Evolutionary conservation across 2,797 vertebrate species (phyloP).

Genomic region (Pangasius mekongensis): DNA sequence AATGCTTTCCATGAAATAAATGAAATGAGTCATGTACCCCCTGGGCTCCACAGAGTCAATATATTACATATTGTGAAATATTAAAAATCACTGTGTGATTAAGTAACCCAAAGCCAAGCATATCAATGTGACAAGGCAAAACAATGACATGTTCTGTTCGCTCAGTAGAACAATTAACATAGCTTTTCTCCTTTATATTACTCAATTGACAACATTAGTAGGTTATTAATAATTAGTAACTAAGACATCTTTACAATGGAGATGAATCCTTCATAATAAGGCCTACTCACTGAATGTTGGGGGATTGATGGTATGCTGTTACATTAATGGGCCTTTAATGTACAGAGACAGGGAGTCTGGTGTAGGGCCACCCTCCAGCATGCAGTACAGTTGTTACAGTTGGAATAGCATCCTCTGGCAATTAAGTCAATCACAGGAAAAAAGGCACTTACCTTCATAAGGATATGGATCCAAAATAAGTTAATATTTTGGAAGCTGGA

Average conservation of each 20-base stretch:
- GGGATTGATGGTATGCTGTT: slow-evolving; percentile 34
- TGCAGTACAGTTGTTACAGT: slow-evolving; percentile 11
- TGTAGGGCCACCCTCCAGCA: slow-evolving; percentile 39
- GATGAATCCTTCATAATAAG: slow-evolving; percentile 26
- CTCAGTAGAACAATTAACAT: not conserved
- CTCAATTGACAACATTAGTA: slow-evolving; percentile 8
- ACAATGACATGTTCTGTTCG: not conserved
- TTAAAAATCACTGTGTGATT: not conserved
- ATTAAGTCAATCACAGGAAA: slow-evolving; percentile 55
- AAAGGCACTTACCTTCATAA: slow-evolving; percentile 54
- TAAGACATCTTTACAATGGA: slow-evolving; percentile 32
- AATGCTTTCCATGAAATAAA: not conserved
- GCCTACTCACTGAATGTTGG: slow-evolving; percentile 26
- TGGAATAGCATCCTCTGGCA: slow-evolving; percentile 38
- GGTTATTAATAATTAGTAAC: slow-evolving; percentile 24
- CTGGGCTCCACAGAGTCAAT: not conserved
- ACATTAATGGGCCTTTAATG: slow-evolving; percentile 50
- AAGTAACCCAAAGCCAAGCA: not conserved
- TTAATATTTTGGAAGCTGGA: slow-evolving; percentile 61
- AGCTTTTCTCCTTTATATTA: slow-evolving; percentile 22
- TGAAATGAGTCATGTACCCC: not conserved
- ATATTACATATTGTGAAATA: not conserved
- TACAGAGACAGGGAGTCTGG: slow-evolving; percentile 47
- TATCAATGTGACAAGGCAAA: not conserved
- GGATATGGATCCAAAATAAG: slow-evolving; percentile 60